phyloP scores from a whole-genome alignment of 2,888 invertebrate species.

The Caenorhabditis angaria region DNA sequence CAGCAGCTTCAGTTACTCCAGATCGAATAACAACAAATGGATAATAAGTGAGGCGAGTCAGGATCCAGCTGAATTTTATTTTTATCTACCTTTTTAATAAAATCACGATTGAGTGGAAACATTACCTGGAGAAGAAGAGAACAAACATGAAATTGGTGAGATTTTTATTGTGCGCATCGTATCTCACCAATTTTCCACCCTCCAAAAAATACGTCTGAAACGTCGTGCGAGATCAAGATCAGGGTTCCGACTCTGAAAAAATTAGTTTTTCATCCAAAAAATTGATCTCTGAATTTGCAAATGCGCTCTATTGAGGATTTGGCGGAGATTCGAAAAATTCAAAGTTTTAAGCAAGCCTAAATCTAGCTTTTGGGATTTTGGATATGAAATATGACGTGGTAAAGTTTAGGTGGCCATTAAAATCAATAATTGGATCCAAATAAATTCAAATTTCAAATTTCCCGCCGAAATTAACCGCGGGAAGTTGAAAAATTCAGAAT shows the following conservation, averaged over 20 bases:
- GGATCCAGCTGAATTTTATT: slow-evolving; percentile 57
- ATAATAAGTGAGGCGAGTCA: slow-evolving; percentile 63
- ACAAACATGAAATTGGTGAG: slow-evolving; percentile 62
- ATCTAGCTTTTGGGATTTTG: too few relatives aligned
- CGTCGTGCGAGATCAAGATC: slow-evolving; percentile 74
- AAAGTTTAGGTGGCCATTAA: too few relatives aligned
- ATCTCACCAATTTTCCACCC: slow-evolving; percentile 70
- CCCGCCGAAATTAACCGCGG: too few relatives aligned
- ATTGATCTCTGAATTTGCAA: neutral
- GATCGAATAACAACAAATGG: slow-evolving; percentile 65
- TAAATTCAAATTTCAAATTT: too few relatives aligned
- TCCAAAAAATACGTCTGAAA: slow-evolving; percentile 74
- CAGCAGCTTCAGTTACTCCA: slow-evolving; percentile 62
- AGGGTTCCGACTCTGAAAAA: slow-evolving; percentile 70
- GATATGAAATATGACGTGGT: too few relatives aligned
- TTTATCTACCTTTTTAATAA: neutral
- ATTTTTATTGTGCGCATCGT: slow-evolving; percentile 51
- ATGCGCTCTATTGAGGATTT: neutral
- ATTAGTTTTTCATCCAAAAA: too few relatives aligned
- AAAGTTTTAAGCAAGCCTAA: too few relatives aligned
- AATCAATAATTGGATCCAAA: too few relatives aligned
- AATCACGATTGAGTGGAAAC: neutral
- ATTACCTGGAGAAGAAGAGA: slow-evolving; percentile 56
- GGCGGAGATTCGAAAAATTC: too few relatives aligned
- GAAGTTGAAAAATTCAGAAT: too few relatives aligned